These are phyloP conservation scores for Thinocorus orbignyianus DNA, from an alignment of 2,113 vertebrate genomes.

Conservation along the genomic window DNA sequence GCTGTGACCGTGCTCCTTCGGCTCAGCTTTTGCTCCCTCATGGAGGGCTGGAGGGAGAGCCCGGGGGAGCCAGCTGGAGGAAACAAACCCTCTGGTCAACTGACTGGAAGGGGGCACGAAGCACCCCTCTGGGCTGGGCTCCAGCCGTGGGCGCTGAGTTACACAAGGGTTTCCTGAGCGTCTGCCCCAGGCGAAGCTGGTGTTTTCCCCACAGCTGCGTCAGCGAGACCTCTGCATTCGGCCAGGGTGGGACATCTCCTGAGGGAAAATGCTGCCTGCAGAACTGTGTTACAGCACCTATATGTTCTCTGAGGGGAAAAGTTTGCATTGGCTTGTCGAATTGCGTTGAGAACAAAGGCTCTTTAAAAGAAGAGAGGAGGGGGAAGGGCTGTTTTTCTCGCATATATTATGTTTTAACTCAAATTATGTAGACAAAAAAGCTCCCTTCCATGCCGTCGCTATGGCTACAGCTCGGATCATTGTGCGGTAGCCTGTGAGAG, in stretches of 20 bases:
- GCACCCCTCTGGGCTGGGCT: not conserved
- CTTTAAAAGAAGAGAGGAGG: not conserved
- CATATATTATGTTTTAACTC: not conserved
- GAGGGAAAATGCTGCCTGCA: fast-evolving
- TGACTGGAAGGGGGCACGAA: not conserved
- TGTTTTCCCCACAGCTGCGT: not conserved
- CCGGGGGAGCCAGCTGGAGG: not conserved
- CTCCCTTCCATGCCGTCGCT: not conserved
- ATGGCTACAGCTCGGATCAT: not conserved
- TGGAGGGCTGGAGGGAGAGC: not conserved
- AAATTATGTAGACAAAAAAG: not conserved
- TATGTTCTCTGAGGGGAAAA: not conserved
- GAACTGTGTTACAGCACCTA: not conserved
- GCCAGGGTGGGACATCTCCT: not conserved
- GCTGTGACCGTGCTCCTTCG: fast-evolving
- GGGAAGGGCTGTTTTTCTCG: not conserved
- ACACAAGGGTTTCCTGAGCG: not conserved
- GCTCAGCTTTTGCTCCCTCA: not conserved
- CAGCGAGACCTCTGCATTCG: not conserved
- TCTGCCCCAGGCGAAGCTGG: not conserved
- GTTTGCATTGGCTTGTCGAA: not conserved
- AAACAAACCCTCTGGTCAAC: not conserved
- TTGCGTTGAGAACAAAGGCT: not conserved
- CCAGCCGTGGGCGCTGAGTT: not conserved
- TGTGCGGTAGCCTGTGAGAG: not conserved